Percentiles rank a stretch among this genome's conserved stretches.
phyloP scores from a whole-genome alignment of 2,113 vertebrate genomes.

The Casuarius casuarius region DNA sequence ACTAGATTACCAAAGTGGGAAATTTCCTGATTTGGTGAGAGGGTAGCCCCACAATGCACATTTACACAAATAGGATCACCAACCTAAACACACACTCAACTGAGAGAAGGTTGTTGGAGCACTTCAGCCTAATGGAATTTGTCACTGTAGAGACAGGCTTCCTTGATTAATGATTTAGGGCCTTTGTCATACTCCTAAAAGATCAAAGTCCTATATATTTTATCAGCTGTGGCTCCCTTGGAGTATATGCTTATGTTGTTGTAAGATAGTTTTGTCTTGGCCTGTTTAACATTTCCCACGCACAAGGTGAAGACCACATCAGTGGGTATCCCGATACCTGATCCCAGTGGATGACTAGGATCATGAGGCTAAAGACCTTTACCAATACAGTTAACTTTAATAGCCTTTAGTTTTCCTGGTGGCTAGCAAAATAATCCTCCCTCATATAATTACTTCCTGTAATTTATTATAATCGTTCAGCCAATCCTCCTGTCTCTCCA shows the following conservation, averaged over 20 bases:
- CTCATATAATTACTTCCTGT: constrained; percentile 44
- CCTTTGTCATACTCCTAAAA: background rate
- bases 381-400: background rate
- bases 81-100: constrained; percentile 33
- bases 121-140: constrained; percentile 31
- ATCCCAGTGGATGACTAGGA: background rate
- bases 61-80: constrained; percentile 50
- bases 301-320: background rate
- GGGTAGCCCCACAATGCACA: background rate
- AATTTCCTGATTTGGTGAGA: constrained; percentile 37
- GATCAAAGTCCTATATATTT: background rate
- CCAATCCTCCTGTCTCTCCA: background rate
- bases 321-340: background rate
- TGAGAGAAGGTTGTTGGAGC: constrained; percentile 5
- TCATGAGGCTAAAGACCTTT: background rate
- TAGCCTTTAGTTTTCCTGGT: background rate
- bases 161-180: constrained; percentile 20
- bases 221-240: background rate
- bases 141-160: background rate
- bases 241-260: background rate
- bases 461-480: constrained; percentile 14
- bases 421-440: background rate
- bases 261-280: background rate
- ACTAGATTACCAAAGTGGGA: constrained; percentile 48
- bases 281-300: background rate